Base-by-base conservation (phyloP, 2,113 vertebrate genomes). In the Beaufortia kweichowensis region DNA sequence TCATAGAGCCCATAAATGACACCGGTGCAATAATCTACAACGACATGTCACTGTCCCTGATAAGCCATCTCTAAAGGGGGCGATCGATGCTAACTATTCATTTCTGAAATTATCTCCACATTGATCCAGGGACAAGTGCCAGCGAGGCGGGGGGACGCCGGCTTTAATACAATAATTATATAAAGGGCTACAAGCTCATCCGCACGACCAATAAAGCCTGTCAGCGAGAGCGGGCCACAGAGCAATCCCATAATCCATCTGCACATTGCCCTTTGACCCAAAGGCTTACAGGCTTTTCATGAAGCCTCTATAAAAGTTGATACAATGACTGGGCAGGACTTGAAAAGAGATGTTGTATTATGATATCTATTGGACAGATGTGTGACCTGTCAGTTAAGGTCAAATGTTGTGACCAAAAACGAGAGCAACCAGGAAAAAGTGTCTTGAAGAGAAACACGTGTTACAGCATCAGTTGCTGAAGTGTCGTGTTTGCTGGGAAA, bases 81-180 rank as follows among this genome's bases (percentile, higher is more conserved):
- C 92, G 91, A 94, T 99, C 97, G 91, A 99, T 98, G 94, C 95
- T 96, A 97, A 98, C 96, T 98, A 98, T 99, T 99, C 94, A 99
- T 99, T 99, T 98, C 93, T 97, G 93, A 97, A 98, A 99, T 99
- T 95, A 99, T 99, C 97, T 97, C 93, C 95, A 94, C 95, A 98
- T 98, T 98, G 97, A 99, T 98, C 94, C 94, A 79, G 89, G 94
- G 93, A 93, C 94, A 95, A 96, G 94, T 88, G 87, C 92, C 94
- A 92, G 92, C 84, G 66, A 94, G 93, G 91, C 93, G 90, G 93
- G 92, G 90, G 90, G 93, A 91, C 93, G 90, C 90, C 78, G 91
- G 90, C 94, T 93, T 92, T 97, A 98, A 97, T 96, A 94, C 96
- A 97, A 98, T 98, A 97, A 98, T 98, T 96, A 96, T 95, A 97